Conservation (phyloP, 2,113 vertebrate genomes). For the Sigmodon hispidus region DNA sequence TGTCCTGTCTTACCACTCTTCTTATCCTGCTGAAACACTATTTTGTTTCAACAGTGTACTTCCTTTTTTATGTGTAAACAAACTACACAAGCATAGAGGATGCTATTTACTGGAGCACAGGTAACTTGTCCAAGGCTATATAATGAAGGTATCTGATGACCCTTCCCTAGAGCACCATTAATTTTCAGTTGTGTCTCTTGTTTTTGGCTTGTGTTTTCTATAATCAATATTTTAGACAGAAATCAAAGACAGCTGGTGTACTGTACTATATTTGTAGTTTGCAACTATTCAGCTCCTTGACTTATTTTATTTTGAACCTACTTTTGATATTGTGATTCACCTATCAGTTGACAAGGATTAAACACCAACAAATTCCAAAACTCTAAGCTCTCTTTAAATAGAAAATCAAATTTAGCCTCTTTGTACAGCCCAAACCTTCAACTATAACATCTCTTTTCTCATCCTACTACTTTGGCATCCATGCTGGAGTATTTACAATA, state of each 20-base stretch:
- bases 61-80: no score
- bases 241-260: background rate
- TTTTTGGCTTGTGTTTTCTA: background rate
- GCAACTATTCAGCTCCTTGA: background rate
- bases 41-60: background rate
- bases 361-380: background rate
- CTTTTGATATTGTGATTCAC: background rate
- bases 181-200: background rate
- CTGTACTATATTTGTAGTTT: background rate
- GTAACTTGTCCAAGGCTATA: no score
- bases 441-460: fast-evolving
- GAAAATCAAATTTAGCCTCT: background rate
- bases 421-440: background rate
- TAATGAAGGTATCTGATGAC: background rate
- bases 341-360: background rate
- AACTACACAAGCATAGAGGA: no score
- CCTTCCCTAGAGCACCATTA: background rate
- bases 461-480: background rate
- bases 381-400: background rate
- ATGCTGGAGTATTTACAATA: background rate
- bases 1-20: background rate
- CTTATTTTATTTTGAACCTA: background rate
- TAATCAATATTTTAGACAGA: background rate
- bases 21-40: background rate
- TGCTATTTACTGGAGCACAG: background rate